These are phyloP conservation scores for Drosophila neutralis DNA, from an alignment of 2,888 invertebrate genomes.

Conservation along the genomic window DNA sequence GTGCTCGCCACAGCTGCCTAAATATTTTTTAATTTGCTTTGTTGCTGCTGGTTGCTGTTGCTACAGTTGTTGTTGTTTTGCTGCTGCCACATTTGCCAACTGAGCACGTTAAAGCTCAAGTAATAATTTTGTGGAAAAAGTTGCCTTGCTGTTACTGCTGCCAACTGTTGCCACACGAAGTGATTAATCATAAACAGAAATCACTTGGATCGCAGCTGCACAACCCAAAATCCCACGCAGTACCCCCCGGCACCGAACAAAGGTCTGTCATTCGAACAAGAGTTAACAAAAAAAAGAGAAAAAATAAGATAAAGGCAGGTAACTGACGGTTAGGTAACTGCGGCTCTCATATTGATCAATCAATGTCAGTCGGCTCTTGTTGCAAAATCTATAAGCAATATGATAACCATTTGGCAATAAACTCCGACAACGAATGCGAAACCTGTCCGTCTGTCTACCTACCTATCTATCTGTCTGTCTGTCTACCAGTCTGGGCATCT, in stretches of 20 bases:
- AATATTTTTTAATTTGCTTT: constrained; percentile 81
- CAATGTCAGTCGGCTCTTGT: constrained; percentile 81
- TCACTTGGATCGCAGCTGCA: constrained; percentile 61
- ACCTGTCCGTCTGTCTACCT: not conserved
- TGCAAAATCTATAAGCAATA: constrained; percentile 84
- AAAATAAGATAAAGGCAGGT: constrained; percentile 38
- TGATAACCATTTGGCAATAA: constrained; percentile 82
- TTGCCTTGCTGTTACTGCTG: constrained; percentile 29
- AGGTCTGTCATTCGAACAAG: constrained; percentile 67
- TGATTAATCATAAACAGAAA: constrained; percentile 70
- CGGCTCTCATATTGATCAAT: constrained; percentile 83
- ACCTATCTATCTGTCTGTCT: constrained; percentile 13
- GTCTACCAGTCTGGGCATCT: constrained; percentile 29
- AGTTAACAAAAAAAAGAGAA: constrained; percentile 65
- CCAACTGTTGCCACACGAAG: constrained; percentile 51
- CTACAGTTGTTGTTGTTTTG: constrained; percentile 35
- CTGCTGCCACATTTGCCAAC: constrained; percentile 36
- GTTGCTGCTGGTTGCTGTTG: constrained; percentile 43
- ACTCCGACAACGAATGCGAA: constrained; percentile 48
- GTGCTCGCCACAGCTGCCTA: constrained; percentile 77
- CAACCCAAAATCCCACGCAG: not conserved
- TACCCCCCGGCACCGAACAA: constrained; percentile 12
- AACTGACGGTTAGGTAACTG: constrained; percentile 67
- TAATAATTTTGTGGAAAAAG: constrained; percentile 56
- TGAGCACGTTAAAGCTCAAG: constrained; percentile 70